phyloP scores from a whole-genome alignment of 2,888 invertebrate genomes.

The Dyspetes luteomarginatus region DNA sequence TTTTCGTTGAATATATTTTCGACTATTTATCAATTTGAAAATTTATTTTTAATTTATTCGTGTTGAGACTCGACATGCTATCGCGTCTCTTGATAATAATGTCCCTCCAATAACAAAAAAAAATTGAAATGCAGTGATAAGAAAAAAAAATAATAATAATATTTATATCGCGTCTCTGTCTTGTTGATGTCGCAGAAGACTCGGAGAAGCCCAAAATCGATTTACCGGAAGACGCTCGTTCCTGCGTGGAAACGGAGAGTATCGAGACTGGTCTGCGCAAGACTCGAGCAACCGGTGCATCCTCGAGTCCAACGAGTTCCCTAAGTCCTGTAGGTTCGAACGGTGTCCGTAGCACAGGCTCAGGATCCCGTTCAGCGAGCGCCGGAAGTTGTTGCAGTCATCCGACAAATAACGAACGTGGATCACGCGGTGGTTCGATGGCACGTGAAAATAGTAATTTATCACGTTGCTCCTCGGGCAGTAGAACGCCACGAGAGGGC shows the following conservation, averaged over 20 bases:
- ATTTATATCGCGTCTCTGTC: too few relatives aligned
- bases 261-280: constrained; percentile 89
- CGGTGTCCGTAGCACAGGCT: constrained; percentile 2
- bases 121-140: too few relatives aligned
- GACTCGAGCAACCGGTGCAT: constrained; percentile 83
- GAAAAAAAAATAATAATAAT: too few relatives aligned
- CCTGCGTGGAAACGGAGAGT: constrained; percentile 82
- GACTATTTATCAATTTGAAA: too few relatives aligned
- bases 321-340: constrained; percentile 72
- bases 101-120: too few relatives aligned
- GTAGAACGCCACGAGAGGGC: constrained; percentile 76
- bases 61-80: too few relatives aligned
- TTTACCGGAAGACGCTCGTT: constrained; percentile 72
- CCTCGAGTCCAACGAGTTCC: constrained; percentile 76
- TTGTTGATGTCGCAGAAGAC: constrained; percentile 36
- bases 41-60: too few relatives aligned
- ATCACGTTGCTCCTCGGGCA: constrained; percentile 77
- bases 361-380: constrained; percentile 52
- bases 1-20: too few relatives aligned
- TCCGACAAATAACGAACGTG: constrained; percentile 72
- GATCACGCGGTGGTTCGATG: constrained; percentile 76
- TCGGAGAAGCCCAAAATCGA: constrained; percentile 40
- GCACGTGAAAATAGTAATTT: constrained; percentile 79
- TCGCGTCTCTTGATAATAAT: too few relatives aligned
- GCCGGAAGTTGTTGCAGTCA: constrained; percentile 43